These are phyloP conservation scores for Zelostemma sp. DNA, from an alignment of 1,140 invertebrate species.

Conservation along the genomic window DNA sequence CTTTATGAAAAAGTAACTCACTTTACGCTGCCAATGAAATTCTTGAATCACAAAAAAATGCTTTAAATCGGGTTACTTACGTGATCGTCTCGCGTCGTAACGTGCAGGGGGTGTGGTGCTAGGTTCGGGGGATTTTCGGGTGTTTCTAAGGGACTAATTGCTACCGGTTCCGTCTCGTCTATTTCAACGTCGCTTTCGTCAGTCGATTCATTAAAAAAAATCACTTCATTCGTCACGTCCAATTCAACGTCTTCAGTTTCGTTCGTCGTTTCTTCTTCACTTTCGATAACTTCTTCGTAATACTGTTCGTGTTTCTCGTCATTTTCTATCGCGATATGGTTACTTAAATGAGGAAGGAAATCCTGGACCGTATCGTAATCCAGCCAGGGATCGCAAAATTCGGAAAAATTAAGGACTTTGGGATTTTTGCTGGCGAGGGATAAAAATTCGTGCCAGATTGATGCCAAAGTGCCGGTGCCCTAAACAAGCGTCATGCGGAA, in stretches of 20 bases:
- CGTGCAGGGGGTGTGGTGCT: slow-evolving; percentile 57
- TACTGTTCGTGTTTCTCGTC: slow-evolving; percentile 25
- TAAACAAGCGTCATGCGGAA: slow-evolving; percentile 67
- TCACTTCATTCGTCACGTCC: neutral
- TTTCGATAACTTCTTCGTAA: slow-evolving; percentile 12
- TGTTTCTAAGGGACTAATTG: slow-evolving; percentile 12
- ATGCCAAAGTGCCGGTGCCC: slow-evolving; percentile 64
- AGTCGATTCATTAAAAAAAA: neutral
- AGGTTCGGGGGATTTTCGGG: slow-evolving; percentile 53
- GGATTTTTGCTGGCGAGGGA: slow-evolving; percentile 16
- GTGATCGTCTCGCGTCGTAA: slow-evolving; percentile 50
- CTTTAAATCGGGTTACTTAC: slow-evolving; percentile 59
- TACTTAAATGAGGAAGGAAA: slow-evolving; percentile 17
- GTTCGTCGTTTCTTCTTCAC: slow-evolving; percentile 6
- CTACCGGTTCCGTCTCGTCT: neutral
- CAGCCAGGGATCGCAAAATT: slow-evolving; percentile 75
- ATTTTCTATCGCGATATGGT: slow-evolving; percentile 4
- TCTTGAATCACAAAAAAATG: no score
- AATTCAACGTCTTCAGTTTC: slow-evolving; percentile 1
- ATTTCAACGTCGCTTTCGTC: slow-evolving; percentile 1
- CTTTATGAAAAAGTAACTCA: no score
- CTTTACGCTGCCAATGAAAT: no score
- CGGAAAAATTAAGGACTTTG: slow-evolving; percentile 56
- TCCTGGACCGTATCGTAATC: slow-evolving; percentile 57
- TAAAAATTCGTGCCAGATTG: slow-evolving; percentile 63